Conservation (phyloP, 1,140 invertebrate genomes). For the Pemphigus obesinymphae region DNA sequence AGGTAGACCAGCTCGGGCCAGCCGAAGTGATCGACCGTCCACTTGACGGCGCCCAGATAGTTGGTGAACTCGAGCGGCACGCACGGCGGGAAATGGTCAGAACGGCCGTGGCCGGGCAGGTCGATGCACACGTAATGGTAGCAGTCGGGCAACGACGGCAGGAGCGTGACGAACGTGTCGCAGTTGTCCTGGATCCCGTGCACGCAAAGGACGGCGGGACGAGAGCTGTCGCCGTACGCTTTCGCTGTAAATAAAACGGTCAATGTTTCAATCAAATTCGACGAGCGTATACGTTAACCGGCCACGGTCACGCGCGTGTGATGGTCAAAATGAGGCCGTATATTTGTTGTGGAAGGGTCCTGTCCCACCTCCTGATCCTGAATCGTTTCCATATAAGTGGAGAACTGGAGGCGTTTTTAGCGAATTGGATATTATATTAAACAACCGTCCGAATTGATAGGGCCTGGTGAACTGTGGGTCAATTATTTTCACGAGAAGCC, state of each 20-base stretch:
- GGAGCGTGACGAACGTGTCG: conserved; percentile 75
- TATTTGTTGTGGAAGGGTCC: no score
- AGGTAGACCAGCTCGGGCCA: conserved; percentile 72
- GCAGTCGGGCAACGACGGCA: conserved; percentile 63
- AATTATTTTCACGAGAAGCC: no score
- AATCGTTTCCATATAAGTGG: no score
- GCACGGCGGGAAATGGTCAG: conserved; percentile 68
- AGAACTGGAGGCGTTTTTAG: no score
- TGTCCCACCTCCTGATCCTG: no score
- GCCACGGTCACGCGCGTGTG: no score
- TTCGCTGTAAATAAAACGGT: conserved; percentile 55
- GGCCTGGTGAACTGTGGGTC: no score
- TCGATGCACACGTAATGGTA: conserved; percentile 65
- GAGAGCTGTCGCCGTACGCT: conserved; percentile 69
- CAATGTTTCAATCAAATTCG: not conserved
- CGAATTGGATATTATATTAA: no score
- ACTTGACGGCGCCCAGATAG: conserved; percentile 60
- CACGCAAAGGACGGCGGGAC: conserved; percentile 70
- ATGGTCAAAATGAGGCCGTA: no score
- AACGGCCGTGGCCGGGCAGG: conserved; percentile 75
- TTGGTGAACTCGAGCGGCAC: conserved; percentile 69
- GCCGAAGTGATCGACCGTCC: conserved; percentile 69
- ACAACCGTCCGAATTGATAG: no score
- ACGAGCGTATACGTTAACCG: not conserved
- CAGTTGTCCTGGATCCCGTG: conserved; percentile 88